Evolutionary conservation across 1,140 invertebrate genomes (phyloP).

Genomic region (Pygmarrhopalites habei): DNA sequence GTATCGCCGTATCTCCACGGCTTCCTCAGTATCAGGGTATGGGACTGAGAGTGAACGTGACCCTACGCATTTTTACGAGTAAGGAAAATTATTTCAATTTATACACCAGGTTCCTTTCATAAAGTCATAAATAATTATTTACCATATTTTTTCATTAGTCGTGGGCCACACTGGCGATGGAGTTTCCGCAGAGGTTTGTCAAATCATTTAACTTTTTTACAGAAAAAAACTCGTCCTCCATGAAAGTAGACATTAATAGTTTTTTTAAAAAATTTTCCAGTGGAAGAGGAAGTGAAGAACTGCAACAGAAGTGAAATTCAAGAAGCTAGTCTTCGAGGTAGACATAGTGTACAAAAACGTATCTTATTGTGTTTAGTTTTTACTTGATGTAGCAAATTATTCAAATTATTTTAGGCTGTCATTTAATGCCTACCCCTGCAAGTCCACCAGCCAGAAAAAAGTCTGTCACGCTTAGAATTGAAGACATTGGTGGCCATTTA

Average conservation of each 20-base stretch:
- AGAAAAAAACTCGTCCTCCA: conserved; percentile 1
- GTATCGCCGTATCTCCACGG: conserved; percentile 36
- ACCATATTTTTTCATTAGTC: too few relatives aligned
- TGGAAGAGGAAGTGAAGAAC: conserved; percentile 28
- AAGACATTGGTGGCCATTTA: conserved; percentile 37
- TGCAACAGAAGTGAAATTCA: too few relatives aligned
- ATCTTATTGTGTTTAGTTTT: too few relatives aligned
- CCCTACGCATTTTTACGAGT: conserved; percentile 47
- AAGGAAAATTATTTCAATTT: too few relatives aligned
- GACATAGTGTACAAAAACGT: too few relatives aligned
- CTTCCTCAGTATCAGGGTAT: conserved; percentile 51
- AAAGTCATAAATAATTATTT: too few relatives aligned
- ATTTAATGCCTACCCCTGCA: conserved; percentile 27
- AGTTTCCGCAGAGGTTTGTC: conserved; percentile 44
- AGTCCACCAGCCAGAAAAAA: conserved; percentile 36
- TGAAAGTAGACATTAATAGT: too few relatives aligned
- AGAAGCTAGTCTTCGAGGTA: too few relatives aligned
- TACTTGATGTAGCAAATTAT: too few relatives aligned
- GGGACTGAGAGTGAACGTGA: conserved; percentile 67
- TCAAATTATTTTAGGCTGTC: neutral
- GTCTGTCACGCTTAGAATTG: conserved; percentile 36
- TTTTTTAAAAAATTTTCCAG: conserved; percentile 19
- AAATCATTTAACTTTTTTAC: too few relatives aligned
- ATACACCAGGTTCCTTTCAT: too few relatives aligned
- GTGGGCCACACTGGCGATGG: conserved; percentile 51